These are phyloP conservation scores for Tetramorium parvispinum DNA, from an alignment of 1,140 invertebrate genomes.

Conservation along the genomic window DNA sequence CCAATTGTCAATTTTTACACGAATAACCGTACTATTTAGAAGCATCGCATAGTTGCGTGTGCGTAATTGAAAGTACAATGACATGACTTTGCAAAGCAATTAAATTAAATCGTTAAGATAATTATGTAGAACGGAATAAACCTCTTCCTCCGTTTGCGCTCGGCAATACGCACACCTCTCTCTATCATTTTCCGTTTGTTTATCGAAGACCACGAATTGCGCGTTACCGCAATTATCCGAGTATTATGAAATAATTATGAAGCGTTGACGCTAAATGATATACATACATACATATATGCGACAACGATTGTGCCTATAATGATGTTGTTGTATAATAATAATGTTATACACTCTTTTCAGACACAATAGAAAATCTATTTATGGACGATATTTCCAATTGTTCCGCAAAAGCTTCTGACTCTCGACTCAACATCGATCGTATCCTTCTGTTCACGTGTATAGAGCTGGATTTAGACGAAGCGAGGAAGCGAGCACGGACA, in stretches of 20 bases:
- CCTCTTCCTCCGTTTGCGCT: neutral
- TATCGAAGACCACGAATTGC: neutral
- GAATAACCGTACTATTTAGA: neutral
- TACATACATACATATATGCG: neutral
- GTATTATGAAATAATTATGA: neutral
- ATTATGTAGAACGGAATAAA: neutral
- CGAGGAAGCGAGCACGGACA: neutral
- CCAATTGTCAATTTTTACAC: neutral
- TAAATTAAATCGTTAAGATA: slow-evolving; percentile 29
- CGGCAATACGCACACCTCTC: neutral
- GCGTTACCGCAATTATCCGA: neutral
- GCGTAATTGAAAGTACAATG: slow-evolving; percentile 44
- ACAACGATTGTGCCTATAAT: slow-evolving; percentile 73
- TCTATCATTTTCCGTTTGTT: slow-evolving; percentile 4
- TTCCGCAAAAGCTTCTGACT: slow-evolving; percentile 34
- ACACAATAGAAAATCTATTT: slow-evolving; percentile 64
- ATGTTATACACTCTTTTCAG: slow-evolving; percentile 61
- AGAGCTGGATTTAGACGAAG: neutral
- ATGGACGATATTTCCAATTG: slow-evolving; percentile 67
- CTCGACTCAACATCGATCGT: slow-evolving; percentile 58
- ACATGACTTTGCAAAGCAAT: neutral
- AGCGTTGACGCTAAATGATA: neutral
- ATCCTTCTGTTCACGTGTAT: slow-evolving; percentile 36
- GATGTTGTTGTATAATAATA: slow-evolving; percentile 60
- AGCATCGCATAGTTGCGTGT: neutral